These are phyloP conservation scores for Tortrix viridana DNA, from an alignment of 2,888 invertebrate genomes.

Conservation along the genomic window DNA sequence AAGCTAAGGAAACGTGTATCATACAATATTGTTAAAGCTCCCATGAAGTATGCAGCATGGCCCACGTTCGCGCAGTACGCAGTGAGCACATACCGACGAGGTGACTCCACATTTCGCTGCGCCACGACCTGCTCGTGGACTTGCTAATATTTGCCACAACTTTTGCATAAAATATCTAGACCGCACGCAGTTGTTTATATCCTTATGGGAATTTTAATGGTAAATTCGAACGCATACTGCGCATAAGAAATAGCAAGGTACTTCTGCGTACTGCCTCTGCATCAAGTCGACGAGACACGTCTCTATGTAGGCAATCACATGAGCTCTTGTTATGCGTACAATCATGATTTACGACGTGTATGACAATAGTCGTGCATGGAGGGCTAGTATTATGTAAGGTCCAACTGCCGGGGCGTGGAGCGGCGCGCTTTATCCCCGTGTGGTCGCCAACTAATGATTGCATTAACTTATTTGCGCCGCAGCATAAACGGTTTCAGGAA, in stretches of 20 bases:
- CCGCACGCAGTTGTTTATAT: slow-evolving; percentile 53
- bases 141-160: slow-evolving; percentile 58
- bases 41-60: slow-evolving; percentile 51
- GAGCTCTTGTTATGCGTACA: slow-evolving; percentile 25
- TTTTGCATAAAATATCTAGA: slow-evolving; percentile 59
- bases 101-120: slow-evolving; percentile 58
- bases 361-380: slow-evolving; percentile 15
- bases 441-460: slow-evolving; percentile 46
- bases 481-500: slow-evolving; percentile 65
- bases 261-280: not conserved
- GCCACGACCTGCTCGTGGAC: slow-evolving; percentile 69
- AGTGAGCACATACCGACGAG: slow-evolving; percentile 48
- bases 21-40: slow-evolving; percentile 56
- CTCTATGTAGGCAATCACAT: slow-evolving; percentile 11
- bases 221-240: slow-evolving; percentile 44
- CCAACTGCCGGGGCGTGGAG: not conserved
- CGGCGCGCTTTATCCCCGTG: slow-evolving; percentile 44
- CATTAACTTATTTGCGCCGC: slow-evolving; percentile 51
- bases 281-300: slow-evolving; percentile 3
- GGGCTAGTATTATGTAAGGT: slow-evolving; percentile 31
- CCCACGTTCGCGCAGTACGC: slow-evolving; percentile 43
- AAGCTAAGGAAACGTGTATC: slow-evolving; percentile 40
- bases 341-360: slow-evolving; percentile 25
- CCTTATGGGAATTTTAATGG: slow-evolving; percentile 45
- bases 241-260: slow-evolving; percentile 46